These are phyloP conservation scores for Serrognathus titanus DNA, from an alignment of 2,888 invertebrate genomes.

Conservation along the genomic window DNA sequence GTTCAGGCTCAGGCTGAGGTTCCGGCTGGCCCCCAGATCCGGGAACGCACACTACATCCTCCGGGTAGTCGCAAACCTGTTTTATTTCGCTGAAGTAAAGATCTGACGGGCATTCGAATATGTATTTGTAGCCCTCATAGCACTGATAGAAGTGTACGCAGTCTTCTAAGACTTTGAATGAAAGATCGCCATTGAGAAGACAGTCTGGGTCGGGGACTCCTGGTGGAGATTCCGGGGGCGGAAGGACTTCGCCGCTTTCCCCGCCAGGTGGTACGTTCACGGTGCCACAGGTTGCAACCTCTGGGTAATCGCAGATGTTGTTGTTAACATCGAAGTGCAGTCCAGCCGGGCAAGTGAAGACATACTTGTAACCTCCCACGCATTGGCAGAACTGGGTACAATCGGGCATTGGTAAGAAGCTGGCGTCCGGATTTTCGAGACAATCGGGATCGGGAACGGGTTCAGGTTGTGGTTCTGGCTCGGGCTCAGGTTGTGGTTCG, in stretches of 20 bases:
- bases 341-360: conserved; percentile 6
- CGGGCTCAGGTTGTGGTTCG: conserved; percentile 47
- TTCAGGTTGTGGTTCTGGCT: not conserved
- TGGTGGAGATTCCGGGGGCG: conserved; percentile 22
- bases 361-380: conserved; percentile 5
- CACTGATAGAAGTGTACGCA: conserved; percentile 8
- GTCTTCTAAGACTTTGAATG: not conserved
- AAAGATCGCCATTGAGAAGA: no score
- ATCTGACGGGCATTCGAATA: conserved; percentile 7
- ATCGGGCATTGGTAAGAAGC: not conserved
- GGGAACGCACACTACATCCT: conserved; percentile 23
- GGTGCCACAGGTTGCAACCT: conserved; percentile 19
- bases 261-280: conserved; percentile 2
- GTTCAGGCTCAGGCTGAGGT: not conserved
- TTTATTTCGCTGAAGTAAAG: conserved; percentile 12
- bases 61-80: conserved; percentile 17
- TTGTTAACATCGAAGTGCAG: conserved; percentile 11
- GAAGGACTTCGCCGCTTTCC: conserved; percentile 13
- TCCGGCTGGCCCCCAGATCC: not conserved
- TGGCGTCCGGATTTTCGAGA: not conserved
- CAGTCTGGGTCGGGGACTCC: no score
- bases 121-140: conserved; percentile 1
- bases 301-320: conserved; percentile 16
- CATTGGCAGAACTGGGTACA: conserved; percentile 7
- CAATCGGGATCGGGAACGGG: not conserved